Percentiles rank a stretch among this genome's conserved stretches.
These are phyloP conservation scores for Rana temporaria DNA, from an alignment of 2,113 vertebrate species.

Conservation along the genomic window DNA sequence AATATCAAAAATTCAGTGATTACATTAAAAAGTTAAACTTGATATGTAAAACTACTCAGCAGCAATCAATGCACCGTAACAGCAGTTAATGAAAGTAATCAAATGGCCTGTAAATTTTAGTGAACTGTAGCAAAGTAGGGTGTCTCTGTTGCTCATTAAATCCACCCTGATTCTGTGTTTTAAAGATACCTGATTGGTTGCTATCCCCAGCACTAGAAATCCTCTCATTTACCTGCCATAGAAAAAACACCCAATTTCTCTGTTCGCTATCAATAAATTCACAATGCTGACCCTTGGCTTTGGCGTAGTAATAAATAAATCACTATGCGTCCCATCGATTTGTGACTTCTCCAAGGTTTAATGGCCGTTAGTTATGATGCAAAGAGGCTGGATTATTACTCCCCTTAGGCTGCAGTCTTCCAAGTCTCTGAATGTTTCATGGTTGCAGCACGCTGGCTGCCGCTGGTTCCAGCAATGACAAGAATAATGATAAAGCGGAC, in stretches of 20 bases:
- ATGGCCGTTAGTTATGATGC: slow-evolving; percentile 61
- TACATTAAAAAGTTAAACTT: too few species aligned
- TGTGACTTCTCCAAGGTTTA: slow-evolving; percentile 57
- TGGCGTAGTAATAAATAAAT: slow-evolving; percentile 61
- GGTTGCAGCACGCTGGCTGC: slow-evolving; percentile 48
- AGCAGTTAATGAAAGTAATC: too few species aligned
- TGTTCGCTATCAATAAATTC: slow-evolving; percentile 21
- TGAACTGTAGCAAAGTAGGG: too few species aligned
- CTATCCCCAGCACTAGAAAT: too few species aligned
- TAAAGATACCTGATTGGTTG: neutral
- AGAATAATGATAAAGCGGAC: slow-evolving; percentile 12
- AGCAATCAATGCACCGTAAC: too few species aligned
- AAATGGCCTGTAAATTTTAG: too few species aligned
- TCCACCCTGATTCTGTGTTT: neutral
- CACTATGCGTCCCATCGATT: slow-evolving; percentile 57
- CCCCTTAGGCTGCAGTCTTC: slow-evolving; percentile 53
- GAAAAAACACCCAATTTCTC: neutral
- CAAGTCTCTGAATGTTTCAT: slow-evolving; percentile 63
- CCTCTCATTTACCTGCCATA: too few species aligned
- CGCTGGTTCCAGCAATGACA: slow-evolving; percentile 2
- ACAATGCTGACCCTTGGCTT: slow-evolving; percentile 49
- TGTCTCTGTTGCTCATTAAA: too few species aligned
- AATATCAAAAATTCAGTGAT: too few species aligned
- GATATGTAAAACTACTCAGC: too few species aligned
- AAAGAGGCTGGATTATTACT: slow-evolving; percentile 63